A percentile compares a stretch with the other conserved stretches of the same genome.
Evolutionary conservation across 2,888 invertebrate genomes (phyloP).

Genomic region (Brenthis daphne): DNA sequence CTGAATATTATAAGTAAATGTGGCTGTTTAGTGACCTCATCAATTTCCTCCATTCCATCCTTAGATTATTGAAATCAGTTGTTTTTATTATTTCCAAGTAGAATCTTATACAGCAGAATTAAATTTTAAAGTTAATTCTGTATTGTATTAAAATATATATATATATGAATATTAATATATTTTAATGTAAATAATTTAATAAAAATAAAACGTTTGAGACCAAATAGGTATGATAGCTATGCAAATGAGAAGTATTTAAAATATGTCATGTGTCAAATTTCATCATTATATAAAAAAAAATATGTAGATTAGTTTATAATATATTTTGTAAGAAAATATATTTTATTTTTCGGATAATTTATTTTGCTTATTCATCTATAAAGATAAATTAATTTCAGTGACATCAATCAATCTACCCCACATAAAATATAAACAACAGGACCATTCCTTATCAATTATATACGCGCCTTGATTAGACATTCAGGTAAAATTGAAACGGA

Average conservation of each 20-base stretch:
- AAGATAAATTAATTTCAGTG: not conserved
- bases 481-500: constrained; percentile 11
- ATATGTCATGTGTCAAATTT: constrained; percentile 15
- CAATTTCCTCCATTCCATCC: no score
- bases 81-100: no score
- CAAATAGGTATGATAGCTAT: not conserved
- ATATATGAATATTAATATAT: no score
- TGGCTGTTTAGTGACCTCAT: no score
- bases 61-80: no score
- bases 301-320: constrained; percentile 1
- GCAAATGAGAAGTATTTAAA: constrained; percentile 2
- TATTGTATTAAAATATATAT: no score
- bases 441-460: not conserved
- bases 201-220: not conserved
- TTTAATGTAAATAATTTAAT: no score
- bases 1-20: no score
- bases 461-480: not conserved
- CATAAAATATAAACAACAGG: not conserved
- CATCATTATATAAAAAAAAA: not conserved
- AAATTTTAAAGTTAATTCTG: no score
- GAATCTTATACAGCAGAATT: no score
- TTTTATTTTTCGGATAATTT: constrained; percentile 3
- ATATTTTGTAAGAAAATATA: not conserved
- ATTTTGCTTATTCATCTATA: not conserved
- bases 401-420: not conserved